Evolutionary conservation across 2,888 invertebrate genomes (phyloP).

Genomic region (Trissolcus brochymenae): DNA sequence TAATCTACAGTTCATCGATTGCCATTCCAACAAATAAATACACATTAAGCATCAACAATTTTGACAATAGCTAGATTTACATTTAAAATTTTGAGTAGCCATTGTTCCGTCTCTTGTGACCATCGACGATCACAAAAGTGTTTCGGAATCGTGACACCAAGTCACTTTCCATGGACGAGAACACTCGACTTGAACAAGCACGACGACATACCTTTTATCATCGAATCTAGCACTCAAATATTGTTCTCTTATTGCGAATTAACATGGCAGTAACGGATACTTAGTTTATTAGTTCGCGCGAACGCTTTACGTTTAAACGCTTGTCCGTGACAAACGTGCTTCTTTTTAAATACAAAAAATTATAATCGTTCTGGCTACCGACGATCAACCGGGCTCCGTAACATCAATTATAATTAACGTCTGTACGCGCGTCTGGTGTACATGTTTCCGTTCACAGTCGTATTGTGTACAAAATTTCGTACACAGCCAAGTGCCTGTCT

Average conservation of each 20-base stretch:
- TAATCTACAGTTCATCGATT: slow-evolving; percentile 10
- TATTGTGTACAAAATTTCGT: too few relatives aligned
- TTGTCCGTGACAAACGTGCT: slow-evolving; percentile 7
- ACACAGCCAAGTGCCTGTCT: too few relatives aligned
- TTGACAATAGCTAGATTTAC: slow-evolving; percentile 41
- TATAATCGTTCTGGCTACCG: slow-evolving; percentile 42
- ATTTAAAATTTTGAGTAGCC: slow-evolving; percentile 25
- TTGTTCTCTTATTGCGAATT: too few relatives aligned
- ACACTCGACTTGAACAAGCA: slow-evolving; percentile 16
- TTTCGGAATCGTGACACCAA: neutral
- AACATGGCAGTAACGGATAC: too few relatives aligned
- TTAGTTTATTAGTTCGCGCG: too few relatives aligned
- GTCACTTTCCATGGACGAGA: slow-evolving; percentile 15
- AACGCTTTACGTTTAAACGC: too few relatives aligned
- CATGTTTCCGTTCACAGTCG: neutral
- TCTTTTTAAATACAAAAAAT: slow-evolving; percentile 22
- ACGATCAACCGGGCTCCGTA: slow-evolving; percentile 24
- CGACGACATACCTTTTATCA: too few relatives aligned
- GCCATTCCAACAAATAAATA: slow-evolving; percentile 45
- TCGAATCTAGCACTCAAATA: too few relatives aligned
- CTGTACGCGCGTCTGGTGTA: slow-evolving; percentile 2
- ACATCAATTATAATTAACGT: slow-evolving; percentile 11
- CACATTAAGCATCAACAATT: slow-evolving; percentile 49
- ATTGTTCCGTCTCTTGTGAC: neutral
- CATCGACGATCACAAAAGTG: neutral